Base-by-base conservation (phyloP, 2,888 invertebrate species). In the Hypena proboscidalis region DNA sequence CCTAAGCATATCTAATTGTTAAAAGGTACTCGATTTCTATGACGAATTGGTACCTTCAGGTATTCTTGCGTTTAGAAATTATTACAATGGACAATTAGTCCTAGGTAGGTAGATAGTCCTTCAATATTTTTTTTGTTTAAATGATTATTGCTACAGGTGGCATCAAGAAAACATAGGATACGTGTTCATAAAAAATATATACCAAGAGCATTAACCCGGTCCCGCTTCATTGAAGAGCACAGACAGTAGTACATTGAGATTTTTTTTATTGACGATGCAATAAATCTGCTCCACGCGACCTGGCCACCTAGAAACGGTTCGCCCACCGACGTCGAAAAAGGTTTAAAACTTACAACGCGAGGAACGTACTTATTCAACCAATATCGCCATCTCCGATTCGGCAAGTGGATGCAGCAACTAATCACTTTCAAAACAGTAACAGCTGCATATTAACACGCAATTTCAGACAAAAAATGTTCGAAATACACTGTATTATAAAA, bases 211-310 rank as follows among this genome's bases (percentile, higher is more conserved):
- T 67, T 67, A 73, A 70, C 59, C 57, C 58, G 69, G 70, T 72
- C 67, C 60, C 48, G 51, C 55, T 69, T 67, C 69, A 75, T 68
- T 74, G 66, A 73, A 58, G 48, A 61, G 58, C 50, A 41, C 36
- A 42, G 49, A 31, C 61, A 51, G 47, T 63, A 67, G 68, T 75
- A 70, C 75, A 79, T 77, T 77, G 71, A 69, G 57, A 58, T 58
- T 76, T 75, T n/a, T 60, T 79, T 77, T 76, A 74, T 75, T 75
- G 73, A 77, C 72, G 72, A 70, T 68, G 74, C 67, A 70, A 81
- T 79, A 79, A 74, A 77, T 77, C 64, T 58, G 58, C 71, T 72
- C 80, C 77, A 77, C 81, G 69, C 71, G 60, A 46, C 54, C 53
- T 53, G 46, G 36, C 63, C 63, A 65, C 66, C 67, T 70, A 71